Evolutionary conservation across 1,140 invertebrate species (phyloP).

Genomic region (Marisa cornuarietis): DNA sequence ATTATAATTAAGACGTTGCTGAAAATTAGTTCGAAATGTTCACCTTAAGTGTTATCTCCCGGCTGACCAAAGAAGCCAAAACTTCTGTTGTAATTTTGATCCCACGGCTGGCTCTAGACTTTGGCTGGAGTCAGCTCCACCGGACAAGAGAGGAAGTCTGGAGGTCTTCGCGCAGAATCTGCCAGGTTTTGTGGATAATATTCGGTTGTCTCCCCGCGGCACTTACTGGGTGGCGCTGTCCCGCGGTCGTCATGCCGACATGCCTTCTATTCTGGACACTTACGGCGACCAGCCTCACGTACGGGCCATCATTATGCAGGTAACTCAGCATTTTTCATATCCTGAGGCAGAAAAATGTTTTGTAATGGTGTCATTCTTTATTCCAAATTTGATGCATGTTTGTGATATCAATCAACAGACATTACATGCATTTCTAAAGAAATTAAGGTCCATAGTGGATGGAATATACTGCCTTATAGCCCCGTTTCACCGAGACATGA

Average conservation of each 20-base stretch:
- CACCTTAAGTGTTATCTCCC: background rate
- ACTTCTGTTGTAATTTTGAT: background rate
- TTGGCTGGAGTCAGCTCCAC: constrained; percentile 1
- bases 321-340: constrained; percentile 35
- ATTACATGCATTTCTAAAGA: too few relatives aligned
- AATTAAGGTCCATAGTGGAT: too few relatives aligned
- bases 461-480: too few relatives aligned
- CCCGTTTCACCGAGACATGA: too few relatives aligned
- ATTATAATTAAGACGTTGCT: too few relatives aligned
- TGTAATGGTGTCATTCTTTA: too few relatives aligned
- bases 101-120: background rate
- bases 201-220: constrained; percentile 75
- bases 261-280: constrained; percentile 56
- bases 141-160: constrained; percentile 66
- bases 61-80: background rate
- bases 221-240: constrained; percentile 76
- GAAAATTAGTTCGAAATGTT: background rate
- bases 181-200: constrained; percentile 73
- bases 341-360: background rate
- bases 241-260: constrained; percentile 52
- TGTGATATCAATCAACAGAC: too few relatives aligned
- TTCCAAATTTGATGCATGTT: too few relatives aligned
- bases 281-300: constrained; percentile 56
- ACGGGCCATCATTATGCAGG: constrained; percentile 57
- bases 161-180: constrained; percentile 48